Evolutionary conservation across 2,888 invertebrate genomes (phyloP), one percentile per base, ranked within the genome.

Genomic region (Dryadula phaetusa): DNA sequence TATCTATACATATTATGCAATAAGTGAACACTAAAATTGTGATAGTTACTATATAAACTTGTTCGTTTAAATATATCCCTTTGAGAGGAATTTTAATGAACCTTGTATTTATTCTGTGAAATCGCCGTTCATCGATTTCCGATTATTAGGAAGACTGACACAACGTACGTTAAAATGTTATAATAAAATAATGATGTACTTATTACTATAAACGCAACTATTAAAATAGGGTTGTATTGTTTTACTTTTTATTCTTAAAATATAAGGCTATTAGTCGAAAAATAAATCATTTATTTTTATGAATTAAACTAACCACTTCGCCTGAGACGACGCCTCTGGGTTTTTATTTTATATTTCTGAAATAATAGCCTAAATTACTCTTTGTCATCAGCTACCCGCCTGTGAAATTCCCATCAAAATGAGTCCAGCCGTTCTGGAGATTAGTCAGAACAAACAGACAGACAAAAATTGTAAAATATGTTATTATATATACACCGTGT

Each of bases 91-190:
- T 68, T 69, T 72, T 70, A 64, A 53, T 65, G 66, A 62, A 66
- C 61, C 62, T 71, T 69, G 67, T 72, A 69, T 74, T 71, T 72
- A 72, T 69, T 70, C 62, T 63, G 56, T 70, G 71, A 53, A 69
- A 72, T 72, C 72, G 68, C 63, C 53, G 37, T 56, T 65, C 66
- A 44, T 76, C 72, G 76, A 79, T 76, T 77, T 82, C 82, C 76
- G 70, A 77, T 78, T 80, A 80, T 77, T 82, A 79, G 77, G 72
- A 88, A 89, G 90, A 89, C 90, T 90, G 90, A 77, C 76, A 75
- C 76, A 76, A 83, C 77, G 82, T 82, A 77, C 70, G 72, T 79
- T 77, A 81, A 82, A 80, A 73, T 81, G 82, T 79, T 79, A 80
- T 78, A 81, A 83, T 79, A 77, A 76, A 77, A 73, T 80, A 80